Evolutionary conservation across 2,888 invertebrate genomes (phyloP), one percentile per base, ranked within the genome.

Genomic region (Oscheius myriophilus): DNA sequence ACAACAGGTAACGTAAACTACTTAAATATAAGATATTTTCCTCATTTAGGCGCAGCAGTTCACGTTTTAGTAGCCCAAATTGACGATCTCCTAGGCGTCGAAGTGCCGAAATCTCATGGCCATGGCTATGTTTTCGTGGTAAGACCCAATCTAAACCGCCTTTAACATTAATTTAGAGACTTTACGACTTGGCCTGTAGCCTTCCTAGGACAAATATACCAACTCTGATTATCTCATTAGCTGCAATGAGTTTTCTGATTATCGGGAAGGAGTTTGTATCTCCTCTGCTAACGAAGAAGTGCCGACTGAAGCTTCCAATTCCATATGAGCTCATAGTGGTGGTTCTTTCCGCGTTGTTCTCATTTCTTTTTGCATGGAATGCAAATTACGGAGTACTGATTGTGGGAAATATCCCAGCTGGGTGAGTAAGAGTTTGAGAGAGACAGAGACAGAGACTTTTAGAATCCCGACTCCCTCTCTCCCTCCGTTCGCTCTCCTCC

Each of bases 191-290:
- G 79, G 89, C 16, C 88, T 91, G 3, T 93, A 94, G 87, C 86
- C 89, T 77, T 90, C 91, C 0, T 91, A 92, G 0, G 18, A 58
- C 74, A 1, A 83, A 82, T 71, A 18, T 54, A 16, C 65, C 75
- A 1, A 92, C 93, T 0, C 87, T 92, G 45, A 87, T 90, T 23
- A 90, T 92, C 55, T 92, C 86, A 2, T n/a, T 80, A 1, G 67
- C 76, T 6, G 79, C 84, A 16, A 79, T 87, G 21, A 63, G 80
- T 1, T 78, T 86, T 46, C 72, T 87, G 21, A 72, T 84, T 23
- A 25, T 84, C 21, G 86, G 87, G 21, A 88, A 88, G 78, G 87
- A 88, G 69, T 86, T 84, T 67, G 81, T 90, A 74, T 88, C 88
- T 71, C 88, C 88, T 0, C 83, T 57, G 12, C 42, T 66, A 12